Base-by-base conservation (phyloP, 2,113 vertebrate species). In the Pluvialis apricaria region DNA sequence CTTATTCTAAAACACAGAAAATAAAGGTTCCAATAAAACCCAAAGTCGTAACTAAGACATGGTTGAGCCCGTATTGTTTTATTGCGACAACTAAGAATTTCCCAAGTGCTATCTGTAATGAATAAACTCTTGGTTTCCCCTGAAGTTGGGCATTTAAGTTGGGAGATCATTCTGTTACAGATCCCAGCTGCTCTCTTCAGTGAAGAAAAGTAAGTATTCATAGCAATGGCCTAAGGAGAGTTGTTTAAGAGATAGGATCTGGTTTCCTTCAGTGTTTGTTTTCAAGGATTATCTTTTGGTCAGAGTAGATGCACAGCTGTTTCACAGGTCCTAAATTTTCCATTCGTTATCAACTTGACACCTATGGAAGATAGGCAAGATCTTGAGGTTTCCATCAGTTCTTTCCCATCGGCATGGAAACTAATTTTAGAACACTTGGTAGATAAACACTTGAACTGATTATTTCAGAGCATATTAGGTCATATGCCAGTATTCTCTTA, bases 331-430 rank as follows among this genome's bases (percentile, higher is more conserved):
- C 89, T 96, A 92, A 93, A 96, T 97, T 97, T 97, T 97, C 95
- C 90, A 57, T 93, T 96, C 79, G 1, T 96, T 96, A 97, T 97
- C 94, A 94, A 49, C 62, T 95, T 88, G 90, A 94, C 96, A 92
- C 87, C 55, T 82, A 52, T 32, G 47, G 82, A 91, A 92, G 89
- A 95, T 76, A 95, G 75, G 82, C 8, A 1, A 76, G 69, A 96
- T 87, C 66, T 57, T 92, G 42, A 88, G 51, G 51, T 90, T 88
- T 81, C 91, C 40, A 88, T 71, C 75, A 84, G 42, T 47, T 94
- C 58, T 84, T 92, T 80, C 69, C 66, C 69, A 52, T 76, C 52
- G 85, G 44, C 55, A 31, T 60, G 45, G 86, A 81, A 90, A 28
- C 68, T 95, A 91, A 91, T 87, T 96, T 94, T 93, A 95, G 83